Conservation (phyloP, 2,888 invertebrate genomes). For the Busseola fusca region DNA sequence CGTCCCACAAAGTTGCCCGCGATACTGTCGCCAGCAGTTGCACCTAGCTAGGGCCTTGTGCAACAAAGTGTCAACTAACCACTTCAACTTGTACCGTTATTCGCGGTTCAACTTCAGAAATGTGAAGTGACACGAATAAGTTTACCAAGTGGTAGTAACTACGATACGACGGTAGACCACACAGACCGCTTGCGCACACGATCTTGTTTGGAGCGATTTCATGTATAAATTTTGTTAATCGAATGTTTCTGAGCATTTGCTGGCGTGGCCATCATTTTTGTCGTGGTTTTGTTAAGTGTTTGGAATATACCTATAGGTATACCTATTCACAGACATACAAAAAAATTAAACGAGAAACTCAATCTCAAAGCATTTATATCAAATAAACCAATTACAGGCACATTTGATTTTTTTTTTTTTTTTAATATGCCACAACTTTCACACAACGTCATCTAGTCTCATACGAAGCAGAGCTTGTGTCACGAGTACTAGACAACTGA, state of each 20-base stretch:
- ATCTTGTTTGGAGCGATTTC: slow-evolving; percentile 52
- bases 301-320: no score
- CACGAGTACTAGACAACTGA: no score
- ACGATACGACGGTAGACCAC: slow-evolving; percentile 52
- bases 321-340: no score
- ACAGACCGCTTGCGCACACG: slow-evolving; percentile 36
- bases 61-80: slow-evolving; percentile 82
- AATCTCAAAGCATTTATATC: no score
- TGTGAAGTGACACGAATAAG: slow-evolving; percentile 78
- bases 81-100: slow-evolving; percentile 74
- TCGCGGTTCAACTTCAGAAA: slow-evolving; percentile 69
- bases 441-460: no score
- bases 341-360: no score
- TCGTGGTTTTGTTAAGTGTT: background rate
- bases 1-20: slow-evolving; percentile 68
- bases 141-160: slow-evolving; percentile 74
- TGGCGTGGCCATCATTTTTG: background rate
- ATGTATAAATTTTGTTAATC: slow-evolving; percentile 26
- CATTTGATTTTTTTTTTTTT: no score
- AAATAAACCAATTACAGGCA: no score
- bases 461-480: no score
- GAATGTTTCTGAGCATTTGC: background rate
- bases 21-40: slow-evolving; percentile 70
- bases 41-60: slow-evolving; percentile 78
- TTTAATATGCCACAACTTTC: no score